Conservation (phyloP, 2,888 invertebrate genomes). For the Drosophila limbata region DNA sequence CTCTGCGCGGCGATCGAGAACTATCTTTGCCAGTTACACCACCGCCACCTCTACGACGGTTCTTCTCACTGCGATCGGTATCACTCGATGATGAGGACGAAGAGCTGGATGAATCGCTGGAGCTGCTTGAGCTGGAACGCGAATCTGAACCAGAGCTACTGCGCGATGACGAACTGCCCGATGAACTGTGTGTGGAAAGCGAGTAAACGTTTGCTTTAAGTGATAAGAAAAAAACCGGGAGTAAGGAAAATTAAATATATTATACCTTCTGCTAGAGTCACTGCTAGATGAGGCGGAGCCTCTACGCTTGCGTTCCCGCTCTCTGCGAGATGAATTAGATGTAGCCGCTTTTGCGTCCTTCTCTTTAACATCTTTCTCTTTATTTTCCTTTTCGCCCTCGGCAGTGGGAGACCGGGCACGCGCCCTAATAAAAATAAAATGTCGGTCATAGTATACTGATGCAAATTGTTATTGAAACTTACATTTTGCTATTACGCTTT, state of each 20-base stretch:
- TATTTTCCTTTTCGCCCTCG: conserved; percentile 90
- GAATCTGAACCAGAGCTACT: conserved; percentile 90
- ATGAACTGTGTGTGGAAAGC: conserved; percentile 87
- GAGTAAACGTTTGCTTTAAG: conserved; percentile 19
- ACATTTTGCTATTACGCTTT: conserved; percentile 45
- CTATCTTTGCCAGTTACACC: conserved; percentile 52
- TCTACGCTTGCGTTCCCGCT: conserved; percentile 85
- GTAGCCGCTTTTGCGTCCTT: conserved; percentile 68
- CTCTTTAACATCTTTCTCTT: conserved; percentile 86
- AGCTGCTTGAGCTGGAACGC: conserved; percentile 91
- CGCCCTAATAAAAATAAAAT: conserved; percentile 87
- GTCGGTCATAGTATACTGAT: conserved; percentile 11
- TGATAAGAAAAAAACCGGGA: background rate
- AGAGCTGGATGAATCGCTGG: conserved; percentile 86
- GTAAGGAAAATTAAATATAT: background rate
- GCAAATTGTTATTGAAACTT: conserved; percentile 29
- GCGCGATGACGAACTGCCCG: conserved; percentile 92
- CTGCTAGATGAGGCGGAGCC: conserved; percentile 92
- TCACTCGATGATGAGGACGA: conserved; percentile 89
- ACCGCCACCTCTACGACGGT: conserved; percentile 66
- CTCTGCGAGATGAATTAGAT: conserved; percentile 78
- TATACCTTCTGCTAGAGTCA: conserved; percentile 91
- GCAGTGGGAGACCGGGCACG: conserved; percentile 91
- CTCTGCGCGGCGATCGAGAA: conserved; percentile 72
- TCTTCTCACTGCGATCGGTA: conserved; percentile 86